Conservation (phyloP, 2,797 vertebrate species). For the Phrynocephalus guinanensis region DNA sequence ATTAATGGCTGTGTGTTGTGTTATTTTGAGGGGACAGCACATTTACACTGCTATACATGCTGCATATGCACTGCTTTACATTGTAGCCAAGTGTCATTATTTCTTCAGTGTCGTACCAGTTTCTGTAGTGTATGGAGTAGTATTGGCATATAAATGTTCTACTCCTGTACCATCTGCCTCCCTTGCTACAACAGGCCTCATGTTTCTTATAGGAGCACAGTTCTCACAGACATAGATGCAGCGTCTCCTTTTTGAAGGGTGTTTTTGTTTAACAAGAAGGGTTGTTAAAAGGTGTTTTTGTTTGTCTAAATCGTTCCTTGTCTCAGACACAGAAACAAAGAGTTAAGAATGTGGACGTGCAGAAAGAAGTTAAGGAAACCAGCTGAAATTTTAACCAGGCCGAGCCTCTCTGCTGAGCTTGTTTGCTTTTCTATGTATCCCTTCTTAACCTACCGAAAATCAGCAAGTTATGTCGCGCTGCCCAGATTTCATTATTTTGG, state of each 20-base stretch:
- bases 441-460: neutral
- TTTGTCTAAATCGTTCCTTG: neutral
- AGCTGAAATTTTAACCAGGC: neutral
- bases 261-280: neutral
- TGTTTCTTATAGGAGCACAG: too few species aligned
- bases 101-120: too few species aligned
- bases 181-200: too few species aligned
- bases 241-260: neutral
- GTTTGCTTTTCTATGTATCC: neutral
- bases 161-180: too few species aligned
- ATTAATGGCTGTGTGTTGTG: too few species aligned
- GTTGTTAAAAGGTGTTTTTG: neutral
- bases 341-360: neutral
- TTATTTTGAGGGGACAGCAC: too few species aligned
- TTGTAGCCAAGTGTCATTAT: too few species aligned
- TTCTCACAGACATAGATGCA: neutral
- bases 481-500: neutral
- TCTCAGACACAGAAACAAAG: neutral
- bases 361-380: neutral
- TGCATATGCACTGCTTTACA: too few species aligned
- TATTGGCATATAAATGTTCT: too few species aligned
- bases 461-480: neutral
- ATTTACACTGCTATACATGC: too few species aligned
- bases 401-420: neutral
- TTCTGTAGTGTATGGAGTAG: neutral